Evolutionary conservation across 1,140 invertebrate genomes (phyloP), one percentile per base, ranked within the genome.

Genomic region (Scylla paramamosain): DNA sequence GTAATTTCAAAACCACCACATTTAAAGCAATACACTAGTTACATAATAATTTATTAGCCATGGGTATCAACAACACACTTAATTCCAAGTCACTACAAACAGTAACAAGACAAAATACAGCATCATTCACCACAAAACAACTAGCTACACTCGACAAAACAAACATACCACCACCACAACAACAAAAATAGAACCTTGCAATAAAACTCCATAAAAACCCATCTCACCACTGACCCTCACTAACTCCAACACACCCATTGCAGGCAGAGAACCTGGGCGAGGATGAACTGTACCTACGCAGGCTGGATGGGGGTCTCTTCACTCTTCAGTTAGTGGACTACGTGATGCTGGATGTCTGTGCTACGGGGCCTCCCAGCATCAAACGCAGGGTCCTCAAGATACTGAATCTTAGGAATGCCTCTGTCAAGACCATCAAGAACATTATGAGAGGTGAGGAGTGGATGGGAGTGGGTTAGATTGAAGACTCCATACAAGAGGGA

Each of bases 271-370:
- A 97, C 45, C 97, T 97, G 45, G 97, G 98, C 96, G 98, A 99
- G 96, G 99, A 99, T 96, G 98, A 98, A 96, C 98, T 98, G 95
- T 99, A 99, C 97, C 97, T 99, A 82, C 98, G 98, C 96, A 97
- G 99, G 94, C 97, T 99, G 39, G 99, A 99, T 93, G 98, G 98
- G 1, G 99, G 99, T 0, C 97, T 99, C 16, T 99, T 99, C 97
- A 99, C 99, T 0, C 97, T 99, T 67, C 99, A 99, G 97, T 97
- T 99, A 88, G 98, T 99, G 83, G 99, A 99, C 97, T 99, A 99
- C 96, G 98, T 99, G 95, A 98, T 99, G 97, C 97, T 99, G 90
- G 99, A 99, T 97, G 98, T 99, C 45, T 99, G 99, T 96, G 98
- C 98, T 8, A 97, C 98, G 46, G 98, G 98, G 2, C 97, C 98